Conservation (phyloP, 2,888 invertebrate species). For the Platerodrilus igneus region DNA sequence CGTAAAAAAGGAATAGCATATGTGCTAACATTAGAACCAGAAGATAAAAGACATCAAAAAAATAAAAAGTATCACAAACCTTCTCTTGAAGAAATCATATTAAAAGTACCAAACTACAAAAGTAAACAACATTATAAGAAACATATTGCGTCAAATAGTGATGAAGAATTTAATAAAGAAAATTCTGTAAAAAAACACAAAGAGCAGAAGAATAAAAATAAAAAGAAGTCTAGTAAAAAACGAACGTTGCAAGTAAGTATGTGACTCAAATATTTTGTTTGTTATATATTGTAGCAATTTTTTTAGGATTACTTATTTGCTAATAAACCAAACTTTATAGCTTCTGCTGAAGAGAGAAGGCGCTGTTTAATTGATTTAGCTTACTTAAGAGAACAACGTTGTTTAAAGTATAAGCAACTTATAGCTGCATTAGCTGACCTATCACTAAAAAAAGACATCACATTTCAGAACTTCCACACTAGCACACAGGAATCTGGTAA, state of each 20-base stretch:
- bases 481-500: too few relatives aligned
- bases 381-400: slow-evolving; percentile 47
- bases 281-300: slow-evolving; percentile 40
- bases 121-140: not conserved
- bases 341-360: slow-evolving; percentile 53
- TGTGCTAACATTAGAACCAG: slow-evolving; percentile 23
- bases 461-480: too few relatives aligned
- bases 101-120: slow-evolving; percentile 31
- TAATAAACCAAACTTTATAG: slow-evolving; percentile 68
- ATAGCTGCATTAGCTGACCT: slow-evolving; percentile 43
- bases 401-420: slow-evolving; percentile 47
- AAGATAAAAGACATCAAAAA: too few relatives aligned
- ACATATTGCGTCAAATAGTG: slow-evolving; percentile 20
- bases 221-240: slow-evolving; percentile 13
- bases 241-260: slow-evolving; percentile 32
- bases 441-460: slow-evolving; percentile 4
- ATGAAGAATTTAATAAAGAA: slow-evolving; percentile 20
- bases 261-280: slow-evolving; percentile 7
- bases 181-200: slow-evolving; percentile 1
- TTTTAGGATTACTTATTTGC: slow-evolving; percentile 66
- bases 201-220: slow-evolving; percentile 9
- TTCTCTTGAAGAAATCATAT: slow-evolving; percentile 34
- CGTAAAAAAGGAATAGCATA: slow-evolving; percentile 24
- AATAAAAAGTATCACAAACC: slow-evolving; percentile 20
- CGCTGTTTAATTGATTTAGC: slow-evolving; percentile 50